These are phyloP conservation scores for Anguilla marmorata DNA, from an alignment of 2,797 vertebrate genomes.

Conservation along the genomic window DNA sequence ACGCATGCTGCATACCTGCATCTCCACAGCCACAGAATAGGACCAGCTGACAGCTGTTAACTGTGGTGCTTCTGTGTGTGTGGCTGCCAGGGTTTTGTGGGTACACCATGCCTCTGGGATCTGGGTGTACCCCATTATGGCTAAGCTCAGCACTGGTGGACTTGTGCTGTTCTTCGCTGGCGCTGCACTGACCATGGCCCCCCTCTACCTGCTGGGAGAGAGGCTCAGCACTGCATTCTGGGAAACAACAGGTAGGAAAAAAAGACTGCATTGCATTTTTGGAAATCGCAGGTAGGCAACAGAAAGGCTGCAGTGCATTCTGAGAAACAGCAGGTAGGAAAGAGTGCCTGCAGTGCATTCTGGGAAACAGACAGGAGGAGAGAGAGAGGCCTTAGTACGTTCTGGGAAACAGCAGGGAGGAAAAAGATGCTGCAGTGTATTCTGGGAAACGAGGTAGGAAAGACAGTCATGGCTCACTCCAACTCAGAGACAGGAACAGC, in stretches of 20 bases:
- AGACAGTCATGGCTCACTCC: too few relatives aligned
- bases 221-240: constrained; percentile 51
- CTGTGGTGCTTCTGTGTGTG: not conserved
- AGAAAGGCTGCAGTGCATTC: too few relatives aligned
- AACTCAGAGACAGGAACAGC: too few relatives aligned
- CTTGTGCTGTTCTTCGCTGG: constrained; percentile 54
- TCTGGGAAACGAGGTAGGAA: too few relatives aligned
- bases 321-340: too few relatives aligned
- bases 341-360: too few relatives aligned
- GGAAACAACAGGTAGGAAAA: constrained; percentile 45
- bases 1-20: too few relatives aligned
- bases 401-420: too few relatives aligned
- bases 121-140: constrained; percentile 68
- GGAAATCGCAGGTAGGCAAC: constrained; percentile 11
- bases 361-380: too few relatives aligned
- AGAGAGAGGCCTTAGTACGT: too few relatives aligned
- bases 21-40: too few relatives aligned
- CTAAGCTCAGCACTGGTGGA: constrained; percentile 53
- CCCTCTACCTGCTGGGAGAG: constrained; percentile 62
- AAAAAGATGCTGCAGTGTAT: too few relatives aligned
- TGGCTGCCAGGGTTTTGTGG: constrained; percentile 56
- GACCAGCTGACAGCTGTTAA: not conserved
- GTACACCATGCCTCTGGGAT: constrained; percentile 55
- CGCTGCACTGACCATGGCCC: constrained; percentile 48
- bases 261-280: constrained; percentile 38